Percentiles rank a stretch among this genome's conserved stretches.
Evolutionary conservation across 1,140 invertebrate species (phyloP).

Genomic region (Aphelinus atriplicis): DNA sequence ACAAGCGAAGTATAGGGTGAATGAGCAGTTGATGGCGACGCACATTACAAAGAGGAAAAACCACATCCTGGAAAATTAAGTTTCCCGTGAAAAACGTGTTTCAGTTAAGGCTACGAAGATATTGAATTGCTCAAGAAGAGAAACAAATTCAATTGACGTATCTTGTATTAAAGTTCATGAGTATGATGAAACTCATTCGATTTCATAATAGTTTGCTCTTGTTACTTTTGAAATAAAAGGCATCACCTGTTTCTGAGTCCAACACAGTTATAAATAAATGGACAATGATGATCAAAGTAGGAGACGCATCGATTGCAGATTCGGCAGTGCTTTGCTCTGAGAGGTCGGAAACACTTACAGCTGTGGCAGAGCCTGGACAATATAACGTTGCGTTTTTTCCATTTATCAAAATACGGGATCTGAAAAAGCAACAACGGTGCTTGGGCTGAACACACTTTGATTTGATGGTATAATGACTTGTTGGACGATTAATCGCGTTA

Average conservation of each 20-base stretch:
- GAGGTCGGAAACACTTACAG: conserved; percentile 85
- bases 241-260: conserved; percentile 77
- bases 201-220: too few species aligned
- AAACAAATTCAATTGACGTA: too few species aligned
- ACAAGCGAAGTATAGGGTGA: conserved; percentile 88
- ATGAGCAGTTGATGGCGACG: conserved; percentile 85
- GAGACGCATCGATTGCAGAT: conserved; percentile 92
- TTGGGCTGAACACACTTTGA: too few species aligned
- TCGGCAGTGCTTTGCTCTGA: conserved; percentile 90
- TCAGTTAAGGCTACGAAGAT: too few species aligned
- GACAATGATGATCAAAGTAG: conserved; percentile 95
- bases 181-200: too few species aligned
- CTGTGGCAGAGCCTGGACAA: conserved; percentile 89
- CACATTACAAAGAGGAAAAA: conserved; percentile 90
- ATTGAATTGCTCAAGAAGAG: too few species aligned
- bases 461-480: too few species aligned
- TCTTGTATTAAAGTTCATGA: too few species aligned
- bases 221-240: too few species aligned
- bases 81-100: too few species aligned
- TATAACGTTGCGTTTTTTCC: conserved; percentile 86
- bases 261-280: conserved; percentile 94
- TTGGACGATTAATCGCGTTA: too few species aligned
- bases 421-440: conserved; percentile 46
- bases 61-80: conserved; percentile 76
- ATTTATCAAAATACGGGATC: conserved; percentile 90